Evolutionary conservation across 2,113 vertebrate species (phyloP), one percentile per base, ranked within the genome.

Genomic region (Dipodomys merriami): DNA sequence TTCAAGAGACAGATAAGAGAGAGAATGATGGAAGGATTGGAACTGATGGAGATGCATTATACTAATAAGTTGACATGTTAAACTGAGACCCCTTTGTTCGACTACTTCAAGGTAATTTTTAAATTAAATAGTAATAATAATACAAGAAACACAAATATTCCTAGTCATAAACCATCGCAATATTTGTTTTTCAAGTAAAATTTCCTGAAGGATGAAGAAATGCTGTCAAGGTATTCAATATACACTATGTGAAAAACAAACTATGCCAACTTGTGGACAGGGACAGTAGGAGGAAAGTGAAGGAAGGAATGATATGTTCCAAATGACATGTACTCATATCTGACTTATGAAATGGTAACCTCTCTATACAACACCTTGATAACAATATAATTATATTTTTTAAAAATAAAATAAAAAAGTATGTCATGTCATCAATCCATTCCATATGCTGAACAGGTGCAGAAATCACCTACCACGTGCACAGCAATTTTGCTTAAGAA

Each of bases 401-500:
- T 1, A 11, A 49, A 12, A 49, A 49, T 49, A 49, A 49, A 49
- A 49, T 49, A 12, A 49, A 49, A 12, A 49, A 49, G 29, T 8
- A 65, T 11, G 33, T 25, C 46, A 65, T 60, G 12, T 65, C 69
- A 90, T 90, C 46, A 23, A 35, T 46, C 64, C 35, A 82, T 29
- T 86, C 74, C 33, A 68, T 79, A 88, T 76, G 91, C 60, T 91
- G 89, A 89, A 27, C 29, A 78, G 69, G 2, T 90, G 64, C 5
- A 35, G 62, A 90, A 81, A 91, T 23, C 25, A 90, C 10, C 67
- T 71, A 22, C 29, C 67, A 1, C 7, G 10, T 46, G 6, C 35
- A 13, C 27, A 72, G 49, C 30, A 86, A 53, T 85, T 82, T 53
- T 90, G 30, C n/a, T 86, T 89, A 68, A 73, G 23, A 93, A 91